Percentiles rank a stretch among this genome's conserved stretches.
phyloP scores from a whole-genome alignment of 2,113 vertebrate genomes.

The Chaetodon trifascialis region DNA sequence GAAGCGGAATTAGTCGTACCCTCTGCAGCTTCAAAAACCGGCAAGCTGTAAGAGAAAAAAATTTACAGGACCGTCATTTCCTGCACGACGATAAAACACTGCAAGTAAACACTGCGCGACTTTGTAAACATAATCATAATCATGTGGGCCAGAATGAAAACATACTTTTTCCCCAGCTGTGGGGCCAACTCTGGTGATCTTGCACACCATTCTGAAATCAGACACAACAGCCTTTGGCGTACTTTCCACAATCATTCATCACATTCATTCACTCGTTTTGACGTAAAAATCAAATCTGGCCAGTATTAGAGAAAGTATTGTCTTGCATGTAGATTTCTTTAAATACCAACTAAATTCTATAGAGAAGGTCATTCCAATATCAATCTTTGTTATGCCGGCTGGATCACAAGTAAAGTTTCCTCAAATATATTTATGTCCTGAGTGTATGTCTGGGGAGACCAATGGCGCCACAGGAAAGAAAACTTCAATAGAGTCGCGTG shows the following conservation, averaged over 20 bases:
- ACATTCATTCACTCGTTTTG: conserved; percentile 1
- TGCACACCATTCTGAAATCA: conserved; percentile 23
- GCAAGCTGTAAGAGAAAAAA: conserved; percentile 17
- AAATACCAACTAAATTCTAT: conserved; percentile 26
- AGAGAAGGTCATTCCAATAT: conserved; percentile 65
- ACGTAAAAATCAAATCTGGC: neutral
- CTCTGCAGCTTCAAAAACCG: conserved; percentile 35
- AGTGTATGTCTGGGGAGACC: conserved; percentile 56
- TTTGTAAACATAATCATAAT: conserved; percentile 66
- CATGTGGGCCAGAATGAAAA: conserved; percentile 57
- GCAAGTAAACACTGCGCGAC: conserved; percentile 53
- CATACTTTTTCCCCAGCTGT: conserved; percentile 30
- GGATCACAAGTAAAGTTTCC: conserved; percentile 46
- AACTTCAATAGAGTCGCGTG: conserved; percentile 62
- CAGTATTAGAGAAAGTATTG: conserved; percentile 6
- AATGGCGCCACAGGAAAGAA: conserved; percentile 47
- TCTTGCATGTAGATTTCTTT: conserved; percentile 27
- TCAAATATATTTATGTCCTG: conserved; percentile 53
- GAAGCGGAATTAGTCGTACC: conserved; percentile 55
- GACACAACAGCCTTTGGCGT: neutral
- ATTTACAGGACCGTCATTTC: conserved; percentile 14
- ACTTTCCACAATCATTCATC: conserved; percentile 4
- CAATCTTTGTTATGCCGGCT: conserved; percentile 36
- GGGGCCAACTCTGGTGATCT: conserved; percentile 5
- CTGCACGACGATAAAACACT: conserved; percentile 23